Conservation (phyloP, 2,888 invertebrate species). For the Pachliopta kotzebuea region DNA sequence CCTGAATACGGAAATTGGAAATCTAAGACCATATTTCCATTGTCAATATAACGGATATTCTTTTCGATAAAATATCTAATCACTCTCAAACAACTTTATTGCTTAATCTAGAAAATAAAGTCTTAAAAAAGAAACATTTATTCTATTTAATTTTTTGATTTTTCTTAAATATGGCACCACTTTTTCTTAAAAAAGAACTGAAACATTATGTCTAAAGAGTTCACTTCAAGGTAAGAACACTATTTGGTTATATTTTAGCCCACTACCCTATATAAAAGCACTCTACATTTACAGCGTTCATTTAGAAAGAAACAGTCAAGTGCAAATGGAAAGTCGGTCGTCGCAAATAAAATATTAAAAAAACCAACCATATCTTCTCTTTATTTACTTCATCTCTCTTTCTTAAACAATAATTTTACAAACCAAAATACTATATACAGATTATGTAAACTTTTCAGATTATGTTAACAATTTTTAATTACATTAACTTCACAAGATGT, state of each 20-base stretch:
- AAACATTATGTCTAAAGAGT: not conserved
- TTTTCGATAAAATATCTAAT: too few species aligned
- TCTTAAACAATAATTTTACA: not conserved
- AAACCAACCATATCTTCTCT: not conserved
- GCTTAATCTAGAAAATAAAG: too few species aligned
- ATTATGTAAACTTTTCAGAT: too few species aligned
- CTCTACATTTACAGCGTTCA: slow-evolving; percentile 13
- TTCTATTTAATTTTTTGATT: too few species aligned
- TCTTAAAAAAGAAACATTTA: too few species aligned
- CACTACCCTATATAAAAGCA: slow-evolving; percentile 12
- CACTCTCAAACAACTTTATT: too few species aligned
- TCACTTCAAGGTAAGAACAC: not conserved
- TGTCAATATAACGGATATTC: not conserved
- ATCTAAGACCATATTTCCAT: slow-evolving; percentile 29
- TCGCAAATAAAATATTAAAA: slow-evolving; percentile 8
- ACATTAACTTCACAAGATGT: too few species aligned
- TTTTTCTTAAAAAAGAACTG: not conserved
- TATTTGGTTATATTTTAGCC: slow-evolving; percentile 19
- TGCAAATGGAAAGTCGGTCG: slow-evolving; percentile 13
- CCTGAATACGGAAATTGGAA: slow-evolving; percentile 33
- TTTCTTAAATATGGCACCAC: not conserved
- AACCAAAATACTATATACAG: not conserved
- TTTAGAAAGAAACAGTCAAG: slow-evolving; percentile 19
- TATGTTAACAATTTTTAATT: not conserved
- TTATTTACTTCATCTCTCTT: not conserved